phyloP scores from a whole-genome alignment of 2,113 vertebrate genomes.

The Megaceryle torquata region DNA sequence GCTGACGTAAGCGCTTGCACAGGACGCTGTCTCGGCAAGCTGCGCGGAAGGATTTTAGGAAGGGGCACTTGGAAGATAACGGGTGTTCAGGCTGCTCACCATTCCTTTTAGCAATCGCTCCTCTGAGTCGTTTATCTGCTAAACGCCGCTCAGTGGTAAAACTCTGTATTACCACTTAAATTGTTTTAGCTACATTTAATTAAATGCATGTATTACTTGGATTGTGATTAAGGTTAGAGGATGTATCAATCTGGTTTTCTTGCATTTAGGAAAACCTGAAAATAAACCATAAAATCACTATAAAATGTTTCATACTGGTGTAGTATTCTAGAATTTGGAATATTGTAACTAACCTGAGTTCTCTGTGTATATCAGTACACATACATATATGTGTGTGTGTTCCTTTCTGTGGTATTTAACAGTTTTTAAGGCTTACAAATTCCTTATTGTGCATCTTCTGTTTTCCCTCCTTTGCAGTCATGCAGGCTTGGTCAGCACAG shows the following conservation, averaged over 20 bases:
- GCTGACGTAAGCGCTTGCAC: not conserved
- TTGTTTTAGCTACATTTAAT: not conserved
- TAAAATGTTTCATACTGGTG: not conserved
- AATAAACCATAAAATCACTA: not conserved
- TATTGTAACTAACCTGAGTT: not conserved
- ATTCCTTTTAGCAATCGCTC: not conserved
- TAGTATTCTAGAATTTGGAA: not conserved
- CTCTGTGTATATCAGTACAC: not conserved
- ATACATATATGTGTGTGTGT: not conserved
- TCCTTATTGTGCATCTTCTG: not conserved
- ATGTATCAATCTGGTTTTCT: not conserved
- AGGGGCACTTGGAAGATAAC: constrained; percentile 12
- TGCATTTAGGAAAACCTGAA: not conserved
- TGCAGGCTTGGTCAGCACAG: constrained; percentile 97
- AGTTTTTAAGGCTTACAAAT: not conserved
- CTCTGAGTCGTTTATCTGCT: not conserved
- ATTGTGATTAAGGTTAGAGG: not conserved
- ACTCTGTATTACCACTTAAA: not conserved
- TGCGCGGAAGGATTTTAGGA: constrained; percentile 35
- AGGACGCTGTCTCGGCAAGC: not conserved
- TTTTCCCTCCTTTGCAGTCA: constrained; percentile 74
- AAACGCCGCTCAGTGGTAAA: constrained; percentile 49
- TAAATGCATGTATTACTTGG: not conserved
- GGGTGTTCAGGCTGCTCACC: not conserved
- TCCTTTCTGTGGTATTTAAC: not conserved